Base-by-base conservation (phyloP, 2,888 invertebrate genomes). In the Ditula angustiorana region DNA sequence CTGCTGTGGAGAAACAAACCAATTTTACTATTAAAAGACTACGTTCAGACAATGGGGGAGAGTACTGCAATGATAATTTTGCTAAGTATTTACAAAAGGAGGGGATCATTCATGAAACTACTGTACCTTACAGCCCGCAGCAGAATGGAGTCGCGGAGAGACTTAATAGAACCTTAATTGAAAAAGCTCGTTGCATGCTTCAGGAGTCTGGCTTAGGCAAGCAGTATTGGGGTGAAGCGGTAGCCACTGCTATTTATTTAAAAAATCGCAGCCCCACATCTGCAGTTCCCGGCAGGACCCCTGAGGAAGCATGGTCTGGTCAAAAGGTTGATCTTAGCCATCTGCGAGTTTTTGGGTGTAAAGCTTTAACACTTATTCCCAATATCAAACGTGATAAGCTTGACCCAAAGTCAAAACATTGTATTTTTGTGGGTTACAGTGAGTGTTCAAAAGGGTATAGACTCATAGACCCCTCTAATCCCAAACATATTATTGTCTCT, bases 1-100 rank as follows among this genome's bases (percentile, higher is more conserved):
- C 55, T 7, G 10, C 26, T 21, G 55, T 41, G 11, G 55, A 55
- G 24, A 55, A 55, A 11, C 41, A 37, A 16, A 37, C 16, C 2
- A n/a, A 16, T 16, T 37, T 37, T 1, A 5, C 16, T 16, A 37
- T 37, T 16, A 37, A 13, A 5, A 16, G 2, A 2, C 16, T 16
- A 0, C 16, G 37, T 16, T 37, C 37, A 0, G 37, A 37, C 16
- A 4, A 5, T 5, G 37, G 16, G 5, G 37, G 37, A 13, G 37
- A 37, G n/a, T 37, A 37, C 16, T 16, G 5, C 7, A 16, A 5
- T 7, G 7, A 37, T 13, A 16, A 16, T 16, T 37, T 37, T 16
- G 16, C 37, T 37, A 16, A 7, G 16, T 49, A 49, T 16, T 16
- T 49, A 10, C 13, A 49, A 28, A 16, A 8, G 7, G 13, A 26